Percentiles rank a stretch among this genome's conserved stretches.
These are phyloP conservation scores for Adelosebastes latens DNA, from an alignment of 2,797 vertebrate genomes.

Conservation along the genomic window DNA sequence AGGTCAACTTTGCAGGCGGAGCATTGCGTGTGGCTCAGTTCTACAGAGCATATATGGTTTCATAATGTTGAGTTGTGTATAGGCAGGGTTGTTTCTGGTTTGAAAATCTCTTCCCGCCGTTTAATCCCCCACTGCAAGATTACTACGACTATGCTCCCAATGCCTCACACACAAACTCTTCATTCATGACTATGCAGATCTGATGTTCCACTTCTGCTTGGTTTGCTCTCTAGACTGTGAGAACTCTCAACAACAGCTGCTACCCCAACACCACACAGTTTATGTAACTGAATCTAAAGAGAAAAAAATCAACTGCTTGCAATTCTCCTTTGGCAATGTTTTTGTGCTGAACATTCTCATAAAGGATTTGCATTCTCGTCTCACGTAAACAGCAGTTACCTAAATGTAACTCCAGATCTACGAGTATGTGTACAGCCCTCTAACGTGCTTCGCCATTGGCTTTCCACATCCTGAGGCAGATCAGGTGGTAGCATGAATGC, in stretches of 20 bases:
- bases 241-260: constrained; percentile 51
- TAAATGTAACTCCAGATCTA: not conserved
- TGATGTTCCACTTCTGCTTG: constrained; percentile 44
- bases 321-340: not conserved
- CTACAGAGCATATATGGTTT: not conserved
- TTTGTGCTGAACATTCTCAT: not conserved
- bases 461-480: not conserved
- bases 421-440: not conserved
- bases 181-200: not conserved
- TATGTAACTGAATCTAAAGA: not conserved
- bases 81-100: not conserved
- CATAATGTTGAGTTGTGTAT: not conserved
- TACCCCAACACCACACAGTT: not conserved
- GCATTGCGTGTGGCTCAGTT: not conserved
- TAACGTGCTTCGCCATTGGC: not conserved
- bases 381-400: not conserved
- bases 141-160: not conserved
- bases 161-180: not conserved
- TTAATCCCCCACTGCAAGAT: not conserved
- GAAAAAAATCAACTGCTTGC: not conserved
- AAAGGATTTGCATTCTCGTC: not conserved
- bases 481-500: not conserved
- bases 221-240: constrained; percentile 11
- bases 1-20: constrained; percentile 30
- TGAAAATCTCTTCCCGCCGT: not conserved